Percentiles rank a stretch among this genome's conserved stretches.
phyloP scores from a whole-genome alignment of 2,797 vertebrate genomes.

The Diplodus puntazzo region DNA sequence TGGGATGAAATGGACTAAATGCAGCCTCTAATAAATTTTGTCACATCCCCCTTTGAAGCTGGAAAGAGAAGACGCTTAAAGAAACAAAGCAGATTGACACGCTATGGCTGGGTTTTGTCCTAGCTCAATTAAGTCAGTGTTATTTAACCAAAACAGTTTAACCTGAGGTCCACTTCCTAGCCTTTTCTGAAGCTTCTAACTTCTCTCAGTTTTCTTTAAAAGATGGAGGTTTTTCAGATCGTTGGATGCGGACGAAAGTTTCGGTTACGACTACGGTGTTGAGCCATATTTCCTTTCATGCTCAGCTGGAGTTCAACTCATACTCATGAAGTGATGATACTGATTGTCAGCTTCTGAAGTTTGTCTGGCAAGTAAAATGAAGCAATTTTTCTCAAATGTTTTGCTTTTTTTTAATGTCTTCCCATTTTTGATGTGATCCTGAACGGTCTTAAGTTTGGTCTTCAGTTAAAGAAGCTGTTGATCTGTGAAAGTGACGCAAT shows the following conservation, averaged over 20 bases:
- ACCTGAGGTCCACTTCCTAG: background rate
- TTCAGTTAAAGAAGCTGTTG: constrained; percentile 27
- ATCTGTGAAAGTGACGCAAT: constrained; percentile 22
- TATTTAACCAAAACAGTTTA: constrained; percentile 19
- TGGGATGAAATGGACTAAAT: constrained; percentile 40
- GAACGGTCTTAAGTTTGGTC: constrained; percentile 38
- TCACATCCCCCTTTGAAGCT: constrained; percentile 17
- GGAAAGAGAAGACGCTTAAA: constrained; percentile 8
- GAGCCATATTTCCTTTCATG: background rate
- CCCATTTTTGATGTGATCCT: constrained; percentile 24
- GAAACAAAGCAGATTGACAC: constrained; percentile 2
- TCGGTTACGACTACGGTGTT: background rate
- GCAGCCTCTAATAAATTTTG: constrained; percentile 14
- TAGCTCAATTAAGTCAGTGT: background rate
- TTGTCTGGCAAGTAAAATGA: constrained; percentile 29
- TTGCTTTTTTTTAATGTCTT: constrained; percentile 31
- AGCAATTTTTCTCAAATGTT: constrained; percentile 32
- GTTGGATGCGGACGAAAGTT: background rate
- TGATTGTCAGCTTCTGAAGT: constrained; percentile 25
- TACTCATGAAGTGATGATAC: background rate
- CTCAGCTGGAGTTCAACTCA: background rate
- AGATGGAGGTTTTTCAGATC: background rate
- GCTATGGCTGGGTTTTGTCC: constrained; percentile 14
- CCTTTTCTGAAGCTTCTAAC: constrained; percentile 11
- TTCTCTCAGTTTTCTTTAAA: background rate